Evolutionary conservation across 2,797 vertebrate genomes (phyloP).

Genomic region (Neosilurus mollespiculum): DNA sequence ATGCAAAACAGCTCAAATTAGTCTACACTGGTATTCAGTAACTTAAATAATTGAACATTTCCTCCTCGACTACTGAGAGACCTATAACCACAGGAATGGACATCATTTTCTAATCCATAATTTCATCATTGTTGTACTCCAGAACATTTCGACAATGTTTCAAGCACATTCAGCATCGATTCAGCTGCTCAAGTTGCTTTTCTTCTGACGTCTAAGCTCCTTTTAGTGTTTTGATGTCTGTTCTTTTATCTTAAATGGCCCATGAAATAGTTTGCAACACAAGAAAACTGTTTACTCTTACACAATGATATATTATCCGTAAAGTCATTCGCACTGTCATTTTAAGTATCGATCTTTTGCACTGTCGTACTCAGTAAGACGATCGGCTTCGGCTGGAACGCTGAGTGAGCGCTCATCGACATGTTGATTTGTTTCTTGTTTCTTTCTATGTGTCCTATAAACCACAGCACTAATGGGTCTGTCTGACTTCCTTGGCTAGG

Average conservation of each 20-base stretch:
- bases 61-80: neutral
- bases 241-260: constrained; percentile 34
- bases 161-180: constrained; percentile 10
- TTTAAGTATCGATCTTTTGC: constrained; percentile 37
- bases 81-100: neutral
- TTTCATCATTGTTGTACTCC: constrained; percentile 18
- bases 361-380: constrained; percentile 15
- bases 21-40: constrained; percentile 17
- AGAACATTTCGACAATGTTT: constrained; percentile 1
- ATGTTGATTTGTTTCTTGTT: constrained; percentile 28
- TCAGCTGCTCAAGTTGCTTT: neutral
- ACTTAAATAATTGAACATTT: constrained; percentile 13
- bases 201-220: neutral
- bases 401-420: neutral
- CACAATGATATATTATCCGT: constrained; percentile 28
- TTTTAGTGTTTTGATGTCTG: constrained; percentile 12
- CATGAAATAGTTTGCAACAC: constrained; percentile 38
- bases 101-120: constrained; percentile 28
- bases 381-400: neutral
- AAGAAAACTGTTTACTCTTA: constrained; percentile 35
- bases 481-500: neutral
- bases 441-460: constrained; percentile 2
- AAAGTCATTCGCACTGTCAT: constrained; percentile 34
- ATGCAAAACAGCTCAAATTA: constrained; percentile 11
- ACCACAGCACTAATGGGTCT: constrained; percentile 8